Evolutionary conservation across 1,140 invertebrate genomes (phyloP), one percentile per base, ranked within the genome.

Genomic region (Schlechtendalia chinensis): DNA sequence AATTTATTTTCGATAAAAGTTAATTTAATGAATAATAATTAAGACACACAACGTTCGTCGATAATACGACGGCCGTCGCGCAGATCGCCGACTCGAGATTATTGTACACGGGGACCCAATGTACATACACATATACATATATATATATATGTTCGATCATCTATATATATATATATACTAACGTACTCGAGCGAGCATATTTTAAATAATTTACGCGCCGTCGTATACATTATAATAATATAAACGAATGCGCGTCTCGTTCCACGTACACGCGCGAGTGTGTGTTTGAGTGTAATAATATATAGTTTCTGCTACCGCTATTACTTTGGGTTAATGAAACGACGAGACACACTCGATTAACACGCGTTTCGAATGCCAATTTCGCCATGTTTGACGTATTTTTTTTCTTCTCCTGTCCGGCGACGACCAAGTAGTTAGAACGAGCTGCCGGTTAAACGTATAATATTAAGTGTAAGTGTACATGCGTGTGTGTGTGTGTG

Each of bases 1-100:
- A 77, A 77, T 61, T 77, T 77, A 59, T 59, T 59, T 77, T 59
- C 54, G 14, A 75, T 59, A 56, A 47, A 69, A 47, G 17, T 32
- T 39, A n/a, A n/a, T 17, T 59, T 59, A 77, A 77, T 59, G 72
- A 59, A 77, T 77, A 77, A 77, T 77, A 77, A 77, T 77, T 61
- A 77, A 69, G 22, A 69, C 22, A 22, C 22, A 12, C 32, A 3
- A 47, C 65, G 5, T n/a, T 14, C 39, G 29, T 3, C 63, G 19
- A 17, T 39, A 39, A 39, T 39, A 39, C 61, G 19, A 16, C 19
- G 19, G 32, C 19, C 27, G 11, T 32, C 53, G 32, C 3, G 22
- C 74, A 77, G 74, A 77, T 77, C 54, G 56, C 74, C 56, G 32
- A 3, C 56, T n/a, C 32, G 27, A 47, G 74, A 77, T 77, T 39